Base-by-base conservation (phyloP, 2,888 invertebrate species). In the Gymnocheta viridis region DNA sequence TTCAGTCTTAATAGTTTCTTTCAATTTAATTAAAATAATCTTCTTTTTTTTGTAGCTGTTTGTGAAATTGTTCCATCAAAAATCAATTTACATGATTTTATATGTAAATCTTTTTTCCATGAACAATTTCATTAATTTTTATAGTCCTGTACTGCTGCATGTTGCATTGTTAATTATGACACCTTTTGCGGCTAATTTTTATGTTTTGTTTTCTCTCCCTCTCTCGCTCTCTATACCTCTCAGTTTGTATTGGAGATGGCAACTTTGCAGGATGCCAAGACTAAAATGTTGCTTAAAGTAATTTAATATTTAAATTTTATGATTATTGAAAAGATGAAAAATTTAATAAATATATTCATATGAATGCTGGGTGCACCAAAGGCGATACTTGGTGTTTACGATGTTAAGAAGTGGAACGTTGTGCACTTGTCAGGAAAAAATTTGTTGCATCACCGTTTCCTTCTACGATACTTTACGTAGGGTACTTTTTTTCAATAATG, bases 231-330 rank as follows among this genome's bases (percentile, higher is more conserved):
- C 32, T 32, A 5, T 32, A 4, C 32, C 7, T 5, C 7, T 32
- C 7, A 5, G 7, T 32, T 32, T 38, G 17, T 1, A 54, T 19
- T 47, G 22, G 14, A 3, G 3, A 12, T 66, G 27, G 27, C 4
- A 24, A 41, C 12, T 67, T 77, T 47, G 35, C 58, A 47, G 35
- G 35, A 77, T 58, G 32, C 6, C 47, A 24, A 66, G 14, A 17
- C 70, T 27, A 78, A 70, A 78, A 49, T 64, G 62, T 78, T 78
- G 70, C 24, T 64, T 49, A 14, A 56, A 29, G 76, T 76, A 76
- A 76, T 66, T 76, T 66, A 47, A 49, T 66, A 76, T 76, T 76
- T 56, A 76, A 47, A 58, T 76, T 76, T 76, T 56, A 76, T 58
- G 54, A 44, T 76, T 56, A 19, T 66, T 47, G 22, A 35, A 67